Evolutionary conservation across 2,888 invertebrate species (phyloP).

Genomic region (Calameuta pallipes): DNA sequence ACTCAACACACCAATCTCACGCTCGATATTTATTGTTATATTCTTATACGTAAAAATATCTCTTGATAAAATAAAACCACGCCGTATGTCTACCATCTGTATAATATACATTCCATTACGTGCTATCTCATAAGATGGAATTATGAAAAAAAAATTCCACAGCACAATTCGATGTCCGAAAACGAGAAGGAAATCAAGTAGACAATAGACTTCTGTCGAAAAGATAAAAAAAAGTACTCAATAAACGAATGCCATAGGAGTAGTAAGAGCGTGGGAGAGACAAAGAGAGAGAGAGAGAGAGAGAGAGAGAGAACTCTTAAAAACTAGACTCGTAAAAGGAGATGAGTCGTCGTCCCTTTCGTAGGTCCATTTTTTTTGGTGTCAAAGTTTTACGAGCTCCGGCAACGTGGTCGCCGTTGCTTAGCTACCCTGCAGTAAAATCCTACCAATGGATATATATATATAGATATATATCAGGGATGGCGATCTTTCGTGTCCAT

Average conservation of each 20-base stretch:
- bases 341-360: constrained; percentile 39
- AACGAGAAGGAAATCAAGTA: not conserved
- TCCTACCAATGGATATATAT: not conserved
- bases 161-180: not conserved
- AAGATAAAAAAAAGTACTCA: not conserved
- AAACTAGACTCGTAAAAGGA: constrained; percentile 46
- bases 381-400: constrained; percentile 46
- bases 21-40: not conserved
- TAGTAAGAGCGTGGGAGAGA: constrained; percentile 1
- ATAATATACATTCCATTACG: not conserved
- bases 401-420: constrained; percentile 25
- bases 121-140: not conserved
- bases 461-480: constrained; percentile 16
- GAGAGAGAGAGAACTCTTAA: constrained; percentile 34
- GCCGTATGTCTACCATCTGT: not conserved
- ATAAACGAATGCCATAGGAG: not conserved
- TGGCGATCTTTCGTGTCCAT: constrained; percentile 28
- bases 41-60: not conserved
- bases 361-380: constrained; percentile 34
- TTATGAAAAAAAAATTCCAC: not conserved
- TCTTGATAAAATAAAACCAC: not conserved
- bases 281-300: not conserved
- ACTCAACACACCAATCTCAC: not conserved
- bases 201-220: not conserved
- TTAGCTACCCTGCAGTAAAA: constrained; percentile 24